Base-by-base conservation (phyloP, 2,888 invertebrate species). In the Theretra japonica region DNA sequence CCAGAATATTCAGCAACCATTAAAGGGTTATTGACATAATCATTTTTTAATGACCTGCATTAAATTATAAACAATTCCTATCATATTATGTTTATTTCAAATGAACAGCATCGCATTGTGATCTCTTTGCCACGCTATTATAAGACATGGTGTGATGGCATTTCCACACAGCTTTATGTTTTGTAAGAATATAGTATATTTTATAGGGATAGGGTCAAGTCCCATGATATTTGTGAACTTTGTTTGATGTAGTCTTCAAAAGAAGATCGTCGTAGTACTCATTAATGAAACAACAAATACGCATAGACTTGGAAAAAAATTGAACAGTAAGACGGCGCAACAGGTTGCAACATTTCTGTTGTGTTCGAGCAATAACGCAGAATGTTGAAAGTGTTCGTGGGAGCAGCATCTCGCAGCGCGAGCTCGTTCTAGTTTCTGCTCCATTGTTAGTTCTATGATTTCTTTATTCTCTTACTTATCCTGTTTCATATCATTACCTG, bases 301-400 rank as follows among this genome's bases (percentile, higher is more conserved):
- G 33, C 11, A 41, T 6, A 41, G 11, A 33, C 56, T 41, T 33
- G 23, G n/a, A 56, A 50, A 50, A 28, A 60, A 53, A 70, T 50
- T 23, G 33, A 41, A n/a, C 23, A 65, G 25, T 62, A 57, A 48
- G 28, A 25, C 28, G 21, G 19, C 48, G 69, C 56, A 65, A 62
- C 69, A 59, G 73, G 75, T 85, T 86, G 78, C 80, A 80, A 80
- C 80, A 85, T 79, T 81, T 77, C 75, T 82, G 83, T 77, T 79
- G 80, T 77, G 75, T 79, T 82, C 80, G 76, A 83, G 80, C 77
- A 83, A 80, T 76, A 78, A 75, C 71, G 76, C 73, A 75, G 72
- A 77, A 81, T 90, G 88, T 89, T 77, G 91, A 88, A 92, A 92
- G 86, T 78, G 82, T 84, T 84, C 91, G 91, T 91, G 91, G 87